phyloP scores from a whole-genome alignment of 92 coral and sea anemone genomes.

The Umimayanthus chanpuru region DNA sequence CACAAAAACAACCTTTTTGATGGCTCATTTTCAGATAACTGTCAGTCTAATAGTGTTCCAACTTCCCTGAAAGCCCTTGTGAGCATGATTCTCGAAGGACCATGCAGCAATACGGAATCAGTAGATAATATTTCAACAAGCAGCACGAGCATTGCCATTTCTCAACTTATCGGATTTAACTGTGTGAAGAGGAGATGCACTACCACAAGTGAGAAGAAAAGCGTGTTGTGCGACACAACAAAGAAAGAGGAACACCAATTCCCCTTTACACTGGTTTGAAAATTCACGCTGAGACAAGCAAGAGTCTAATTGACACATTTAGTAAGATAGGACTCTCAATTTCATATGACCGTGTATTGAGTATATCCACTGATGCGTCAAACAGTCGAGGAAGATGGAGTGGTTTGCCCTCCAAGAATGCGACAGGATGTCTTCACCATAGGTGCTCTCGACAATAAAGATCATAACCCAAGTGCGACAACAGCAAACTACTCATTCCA shows the following conservation, averaged over 20 bases:
- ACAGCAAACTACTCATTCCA: conserved; percentile 63
- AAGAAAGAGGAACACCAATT: no score
- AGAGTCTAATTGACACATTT: conserved; percentile 53
- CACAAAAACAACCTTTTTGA: conserved; percentile 46
- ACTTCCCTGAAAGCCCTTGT: conserved; percentile 51
- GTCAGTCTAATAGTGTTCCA: conserved; percentile 48
- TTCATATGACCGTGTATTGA: conserved; percentile 52
- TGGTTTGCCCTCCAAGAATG: conserved; percentile 67
- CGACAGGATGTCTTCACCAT: conserved; percentile 57
- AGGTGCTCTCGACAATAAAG: conserved; percentile 60
- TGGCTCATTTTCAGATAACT: conserved; percentile 42
- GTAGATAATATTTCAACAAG: conserved; percentile 45
- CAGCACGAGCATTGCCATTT: conserved; percentile 42
- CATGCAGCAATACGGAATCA: conserved; percentile 43
- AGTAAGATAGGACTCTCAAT: conserved; percentile 61
- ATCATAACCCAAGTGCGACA: conserved; percentile 68
- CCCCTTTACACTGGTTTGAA: conserved; percentile 5
- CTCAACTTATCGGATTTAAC: conserved; percentile 50
- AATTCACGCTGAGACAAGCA: conserved; percentile 71
- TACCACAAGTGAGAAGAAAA: conserved; percentile 1
- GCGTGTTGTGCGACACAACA: no score
- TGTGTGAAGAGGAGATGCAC: not conserved
- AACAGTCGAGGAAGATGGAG: conserved; percentile 62
- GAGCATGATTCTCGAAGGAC: conserved; percentile 62
- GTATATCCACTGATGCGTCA: conserved; percentile 65